Base-by-base conservation (phyloP, 2,113 vertebrate genomes). In the Melospiza georgiana region DNA sequence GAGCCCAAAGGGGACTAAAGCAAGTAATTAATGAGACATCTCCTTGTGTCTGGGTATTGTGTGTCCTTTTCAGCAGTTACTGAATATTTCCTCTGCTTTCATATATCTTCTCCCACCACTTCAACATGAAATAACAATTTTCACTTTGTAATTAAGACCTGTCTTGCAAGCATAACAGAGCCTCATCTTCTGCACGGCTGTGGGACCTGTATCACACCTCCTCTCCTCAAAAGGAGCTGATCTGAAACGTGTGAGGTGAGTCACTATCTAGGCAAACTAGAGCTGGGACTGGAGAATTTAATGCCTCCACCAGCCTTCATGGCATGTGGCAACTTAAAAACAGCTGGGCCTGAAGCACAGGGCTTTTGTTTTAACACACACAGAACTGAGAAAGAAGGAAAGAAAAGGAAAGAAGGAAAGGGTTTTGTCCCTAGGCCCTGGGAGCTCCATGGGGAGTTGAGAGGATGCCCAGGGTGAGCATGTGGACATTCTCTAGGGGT, bases 101-200 rank as follows among this genome's bases (percentile, higher is more conserved):
- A 78, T 93, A 92, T 86, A 39, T 80, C 59, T 93, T 96, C 65
- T 84, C 59, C 55, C 43, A 86, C 57, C 82, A 83, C 82, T 89
- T 94, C 35, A 93, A 83, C 33, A 83, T 19, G 35, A 93, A 95
- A 86, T 86, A 95, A 85, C 90, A 75, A 80, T 92, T 93, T 92
- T 48, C 52, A 88, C 76, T 62, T 92, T 43, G 88, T 88, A 92
- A 94, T 94, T 95, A 96, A 91, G 79, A 88, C 43, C 79, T 92
- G 88, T 88, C 93, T 96, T 86, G 72, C 51, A 67, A 85, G 52
- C 61, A 15, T 80, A 88, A 75, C 59, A 81, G 66, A 62, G 43
- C 81, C 67, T 58, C 22, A 27, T 94, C 90, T 93, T 85, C 90
- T 19, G 15, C 72, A 52, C 2, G 20, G 85, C 85, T 46, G 27